Evolutionary conservation across 2,113 vertebrate genomes (phyloP).

Genomic region (Dicentrarchus labrax): DNA sequence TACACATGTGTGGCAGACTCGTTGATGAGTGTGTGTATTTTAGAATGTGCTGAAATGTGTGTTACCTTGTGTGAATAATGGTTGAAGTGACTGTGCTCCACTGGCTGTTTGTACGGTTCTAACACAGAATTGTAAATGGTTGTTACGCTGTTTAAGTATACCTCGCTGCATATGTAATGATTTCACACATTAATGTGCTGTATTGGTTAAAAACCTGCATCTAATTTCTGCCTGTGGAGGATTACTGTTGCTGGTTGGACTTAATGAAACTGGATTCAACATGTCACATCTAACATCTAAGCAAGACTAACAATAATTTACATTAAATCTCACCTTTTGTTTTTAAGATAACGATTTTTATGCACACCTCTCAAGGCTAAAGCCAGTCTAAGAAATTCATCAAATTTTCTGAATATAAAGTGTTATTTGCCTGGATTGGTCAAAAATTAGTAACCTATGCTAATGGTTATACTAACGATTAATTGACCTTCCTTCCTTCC

Average conservation of each 20-base stretch:
- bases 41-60: slow-evolving; percentile 18
- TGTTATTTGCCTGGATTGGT: background rate
- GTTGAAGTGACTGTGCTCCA: slow-evolving; percentile 14
- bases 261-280: background rate
- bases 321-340: background rate
- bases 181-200: slow-evolving; percentile 53
- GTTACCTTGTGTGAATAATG: slow-evolving; percentile 9
- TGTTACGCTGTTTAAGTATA: slow-evolving; percentile 12
- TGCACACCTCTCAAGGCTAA: background rate
- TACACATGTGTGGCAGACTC: background rate
- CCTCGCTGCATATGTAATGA: slow-evolving; percentile 67
- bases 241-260: background rate
- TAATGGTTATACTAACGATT: background rate
- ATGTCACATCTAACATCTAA: background rate
- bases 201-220: background rate
- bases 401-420: background rate
- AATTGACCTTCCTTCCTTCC: no score
- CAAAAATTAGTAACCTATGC: background rate
- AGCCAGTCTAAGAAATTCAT: background rate
- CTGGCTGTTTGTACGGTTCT: slow-evolving; percentile 17
- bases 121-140: slow-evolving; percentile 30
- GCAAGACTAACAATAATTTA: background rate
- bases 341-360: background rate
- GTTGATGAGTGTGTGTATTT: slow-evolving; percentile 33
- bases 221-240: slow-evolving; percentile 14